Conservation (phyloP, 64 coral and sea anemone genomes). For the Pocillopora verrucosa region DNA sequence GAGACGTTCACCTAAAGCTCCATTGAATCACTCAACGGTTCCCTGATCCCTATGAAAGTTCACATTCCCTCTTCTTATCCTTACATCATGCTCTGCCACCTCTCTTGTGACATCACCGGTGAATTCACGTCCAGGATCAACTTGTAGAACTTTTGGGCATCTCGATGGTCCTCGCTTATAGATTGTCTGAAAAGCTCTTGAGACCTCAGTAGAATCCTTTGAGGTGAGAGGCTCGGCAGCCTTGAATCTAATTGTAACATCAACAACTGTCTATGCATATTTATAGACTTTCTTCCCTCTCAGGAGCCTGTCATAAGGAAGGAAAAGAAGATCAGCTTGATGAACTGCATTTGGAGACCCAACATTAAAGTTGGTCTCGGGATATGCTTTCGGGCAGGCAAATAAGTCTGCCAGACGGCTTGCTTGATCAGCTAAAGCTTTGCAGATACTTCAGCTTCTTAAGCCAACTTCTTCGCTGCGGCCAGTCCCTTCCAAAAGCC, state of each 20-base stretch:
- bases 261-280: too few species aligned
- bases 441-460: background rate
- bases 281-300: background rate
- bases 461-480: constrained; percentile 37
- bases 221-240: background rate
- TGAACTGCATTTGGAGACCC: constrained; percentile 41
- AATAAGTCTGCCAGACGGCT: background rate
- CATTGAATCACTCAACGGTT: constrained; percentile 8
- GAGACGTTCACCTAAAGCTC: constrained; percentile 6
- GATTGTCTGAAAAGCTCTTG: constrained; percentile 21
- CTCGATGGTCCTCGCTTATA: constrained; percentile 35
- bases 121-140: constrained; percentile 65
- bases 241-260: too few species aligned
- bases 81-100: background rate
- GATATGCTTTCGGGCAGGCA: constrained; percentile 14
- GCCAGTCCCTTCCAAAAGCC: constrained; percentile 40
- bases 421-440: constrained; percentile 31
- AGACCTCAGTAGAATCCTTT: constrained; percentile 30
- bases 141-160: constrained; percentile 43
- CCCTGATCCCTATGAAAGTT: constrained; percentile 31
- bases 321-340: constrained; percentile 70
- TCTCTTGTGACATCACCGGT: background rate
- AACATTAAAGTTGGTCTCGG: constrained; percentile 43
- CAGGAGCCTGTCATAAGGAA: constrained; percentile 49
- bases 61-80: constrained; percentile 21